Evolutionary conservation across 2,888 invertebrate species (phyloP).

Genomic region (Parascotia fuliginaria): DNA sequence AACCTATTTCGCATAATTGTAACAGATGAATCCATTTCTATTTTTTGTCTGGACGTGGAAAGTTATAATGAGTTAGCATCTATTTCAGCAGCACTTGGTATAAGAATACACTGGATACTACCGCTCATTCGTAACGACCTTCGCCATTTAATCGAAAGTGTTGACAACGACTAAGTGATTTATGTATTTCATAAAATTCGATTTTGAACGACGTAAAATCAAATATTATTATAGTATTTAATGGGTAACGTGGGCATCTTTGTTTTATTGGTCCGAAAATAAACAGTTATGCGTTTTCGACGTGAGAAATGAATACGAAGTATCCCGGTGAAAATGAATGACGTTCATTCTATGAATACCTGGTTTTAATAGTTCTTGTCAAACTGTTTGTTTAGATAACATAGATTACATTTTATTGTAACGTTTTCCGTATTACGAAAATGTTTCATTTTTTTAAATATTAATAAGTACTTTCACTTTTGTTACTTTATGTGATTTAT

Average conservation of each 20-base stretch:
- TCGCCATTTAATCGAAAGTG: slow-evolving; percentile 80
- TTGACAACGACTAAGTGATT: slow-evolving; percentile 76
- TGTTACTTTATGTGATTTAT: slow-evolving; percentile 13
- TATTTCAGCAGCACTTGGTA: slow-evolving; percentile 77
- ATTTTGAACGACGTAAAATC: slow-evolving; percentile 71
- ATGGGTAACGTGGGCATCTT: slow-evolving; percentile 64
- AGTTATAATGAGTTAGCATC: slow-evolving; percentile 78
- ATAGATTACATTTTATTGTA: not conserved
- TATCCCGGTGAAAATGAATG: slow-evolving; percentile 39
- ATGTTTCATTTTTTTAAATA: not conserved
- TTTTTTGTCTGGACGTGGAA: slow-evolving; percentile 77
- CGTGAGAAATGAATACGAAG: slow-evolving; percentile 48
- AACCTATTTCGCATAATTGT: slow-evolving; percentile 60
- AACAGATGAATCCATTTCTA: slow-evolving; percentile 76
- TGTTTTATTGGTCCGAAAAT: slow-evolving; percentile 68
- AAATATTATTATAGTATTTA: slow-evolving; percentile 71
- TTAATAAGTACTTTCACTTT: slow-evolving; percentile 1
- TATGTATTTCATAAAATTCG: slow-evolving; percentile 72
- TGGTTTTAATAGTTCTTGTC: slow-evolving; percentile 45
- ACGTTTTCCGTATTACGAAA: not conserved
- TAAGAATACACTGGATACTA: slow-evolving; percentile 71
- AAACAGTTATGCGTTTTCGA: slow-evolving; percentile 52
- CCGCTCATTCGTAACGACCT: slow-evolving; percentile 65
- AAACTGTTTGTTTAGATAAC: slow-evolving; percentile 29
- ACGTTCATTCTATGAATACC: slow-evolving; percentile 39